Evolutionary conservation across 2,888 invertebrate species (phyloP), one percentile per base, ranked within the genome.

Genomic region (Chorisops tibialis): DNA sequence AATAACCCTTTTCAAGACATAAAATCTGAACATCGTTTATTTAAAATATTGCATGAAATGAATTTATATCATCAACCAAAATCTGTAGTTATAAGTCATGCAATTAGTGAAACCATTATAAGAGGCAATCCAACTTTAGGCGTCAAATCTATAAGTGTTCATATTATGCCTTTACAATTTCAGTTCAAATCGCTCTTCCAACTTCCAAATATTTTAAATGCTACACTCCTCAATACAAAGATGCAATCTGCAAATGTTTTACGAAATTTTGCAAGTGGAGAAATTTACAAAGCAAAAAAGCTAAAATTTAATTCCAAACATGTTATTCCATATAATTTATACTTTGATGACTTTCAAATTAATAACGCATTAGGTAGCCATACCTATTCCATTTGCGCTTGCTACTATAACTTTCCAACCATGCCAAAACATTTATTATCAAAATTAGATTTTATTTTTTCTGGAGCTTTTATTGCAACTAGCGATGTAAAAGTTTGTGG

Each of bases 1-100:
- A 52, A 45, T 24, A 41, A 58, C 49, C 60, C 63, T 2, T 65
- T 65, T 21, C 16, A 59, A 49, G 65, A 63, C 50, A 63, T 65
- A 35, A 43, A 18, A 24, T 47, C 63, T 7, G 65, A 65, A 22
- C 39, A 65, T 63, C 22, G 61, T 2, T 37, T 65, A 35, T 56
- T 63, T n/a, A 65, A 65, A 58, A 38, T 63, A 30, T 22, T 65
- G 16, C 24, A 63, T 39, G 41, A 58, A 12, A 18, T 41, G 16
- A 54, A 63, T 12, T 37, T 65, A 30, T 65, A 56, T 19, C 37
- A 63, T 12, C 9, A 24, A 22, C 58, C 51, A 9, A 56, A 37
- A 16, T 19, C 14, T n/a, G n/a, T 14, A 4, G 6, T 7, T n/a
- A 14, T 50, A 16, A 9, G 9, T 2, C n/a, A 35, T 30, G 30